A percentile compares a stretch with the other conserved stretches of the same genome.
phyloP scores from a whole-genome alignment of 2,797 vertebrate genomes.

The Fundulus diaphanus region DNA sequence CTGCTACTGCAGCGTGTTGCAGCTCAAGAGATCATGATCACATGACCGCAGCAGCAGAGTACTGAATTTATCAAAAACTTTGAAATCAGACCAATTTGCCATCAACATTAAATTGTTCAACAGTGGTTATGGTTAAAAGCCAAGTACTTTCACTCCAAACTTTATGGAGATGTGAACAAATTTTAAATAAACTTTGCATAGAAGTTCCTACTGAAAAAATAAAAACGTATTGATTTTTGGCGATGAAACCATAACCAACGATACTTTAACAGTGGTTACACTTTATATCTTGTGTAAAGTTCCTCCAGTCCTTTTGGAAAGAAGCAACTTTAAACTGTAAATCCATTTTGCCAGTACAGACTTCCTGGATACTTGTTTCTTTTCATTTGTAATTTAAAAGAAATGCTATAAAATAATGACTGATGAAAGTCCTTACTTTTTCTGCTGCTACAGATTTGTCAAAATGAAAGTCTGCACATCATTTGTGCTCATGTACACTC shows the following conservation, averaged over 20 bases:
- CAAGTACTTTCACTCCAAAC: neutral
- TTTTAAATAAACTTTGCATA: too few relatives aligned
- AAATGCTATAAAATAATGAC: too few relatives aligned
- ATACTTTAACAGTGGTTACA: neutral
- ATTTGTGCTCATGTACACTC: neutral
- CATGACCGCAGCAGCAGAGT: neutral
- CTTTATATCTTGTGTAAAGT: neutral
- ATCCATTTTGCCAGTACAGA: neutral
- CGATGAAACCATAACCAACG: neutral
- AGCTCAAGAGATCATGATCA: too few relatives aligned
- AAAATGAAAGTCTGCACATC: neutral
- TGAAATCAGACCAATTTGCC: neutral
- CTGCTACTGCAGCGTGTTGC: neutral
- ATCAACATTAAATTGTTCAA: neutral
- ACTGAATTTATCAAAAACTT: neutral
- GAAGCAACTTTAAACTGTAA: neutral
- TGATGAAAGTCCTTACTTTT: too few relatives aligned
- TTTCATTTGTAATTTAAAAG: too few relatives aligned
- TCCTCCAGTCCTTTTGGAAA: neutral
- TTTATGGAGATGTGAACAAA: neutral
- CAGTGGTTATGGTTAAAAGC: neutral
- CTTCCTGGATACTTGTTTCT: too few relatives aligned
- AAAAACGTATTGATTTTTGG: neutral
- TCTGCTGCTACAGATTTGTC: neutral
- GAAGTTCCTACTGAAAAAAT: too few relatives aligned